These are phyloP conservation scores for Heliconius aoede DNA, from an alignment of 2,888 invertebrate genomes.

Conservation along the genomic window DNA sequence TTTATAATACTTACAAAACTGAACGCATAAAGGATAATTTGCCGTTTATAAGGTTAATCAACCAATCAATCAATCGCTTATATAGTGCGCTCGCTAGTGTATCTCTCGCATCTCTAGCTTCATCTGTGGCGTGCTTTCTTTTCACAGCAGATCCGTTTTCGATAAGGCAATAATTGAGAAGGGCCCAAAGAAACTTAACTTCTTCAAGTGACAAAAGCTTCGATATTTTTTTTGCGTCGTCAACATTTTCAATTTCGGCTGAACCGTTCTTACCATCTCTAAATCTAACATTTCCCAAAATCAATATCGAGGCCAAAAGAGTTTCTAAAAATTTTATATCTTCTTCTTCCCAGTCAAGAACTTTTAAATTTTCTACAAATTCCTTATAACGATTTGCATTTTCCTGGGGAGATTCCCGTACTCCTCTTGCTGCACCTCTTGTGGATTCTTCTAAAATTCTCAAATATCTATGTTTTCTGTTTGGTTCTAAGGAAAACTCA, in stretches of 20 bases:
- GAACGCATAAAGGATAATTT: constrained; percentile 92
- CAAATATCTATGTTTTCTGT: constrained; percentile 89
- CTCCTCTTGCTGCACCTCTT: constrained; percentile 83
- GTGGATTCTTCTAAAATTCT: constrained; percentile 84
- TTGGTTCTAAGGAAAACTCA: constrained; percentile 87
- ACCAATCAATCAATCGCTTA: constrained; percentile 93
- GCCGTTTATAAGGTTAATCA: constrained; percentile 92
- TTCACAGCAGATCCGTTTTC: constrained; percentile 88
- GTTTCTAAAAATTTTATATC: constrained; percentile 88
- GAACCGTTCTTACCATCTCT: constrained; percentile 85
- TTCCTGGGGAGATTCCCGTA: constrained; percentile 85
- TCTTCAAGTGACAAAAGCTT: constrained; percentile 90
- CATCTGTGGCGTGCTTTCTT: constrained; percentile 88
- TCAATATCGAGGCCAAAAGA: constrained; percentile 88
- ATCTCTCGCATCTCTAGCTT: constrained; percentile 93
- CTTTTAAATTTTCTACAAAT: constrained; percentile 85
- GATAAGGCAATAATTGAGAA: constrained; percentile 93
- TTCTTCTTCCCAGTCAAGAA: constrained; percentile 88
- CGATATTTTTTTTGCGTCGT: constrained; percentile 88
- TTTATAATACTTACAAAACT: constrained; percentile 90
- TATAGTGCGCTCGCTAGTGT: constrained; percentile 93
- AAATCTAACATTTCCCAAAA: constrained; percentile 91
- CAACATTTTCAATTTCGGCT: constrained; percentile 89
- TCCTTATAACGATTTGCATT: constrained; percentile 86
- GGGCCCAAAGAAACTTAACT: constrained; percentile 92